Evolutionary conservation across 2,888 invertebrate genomes (phyloP).

Genomic region (Meteorus cinctellus): DNA sequence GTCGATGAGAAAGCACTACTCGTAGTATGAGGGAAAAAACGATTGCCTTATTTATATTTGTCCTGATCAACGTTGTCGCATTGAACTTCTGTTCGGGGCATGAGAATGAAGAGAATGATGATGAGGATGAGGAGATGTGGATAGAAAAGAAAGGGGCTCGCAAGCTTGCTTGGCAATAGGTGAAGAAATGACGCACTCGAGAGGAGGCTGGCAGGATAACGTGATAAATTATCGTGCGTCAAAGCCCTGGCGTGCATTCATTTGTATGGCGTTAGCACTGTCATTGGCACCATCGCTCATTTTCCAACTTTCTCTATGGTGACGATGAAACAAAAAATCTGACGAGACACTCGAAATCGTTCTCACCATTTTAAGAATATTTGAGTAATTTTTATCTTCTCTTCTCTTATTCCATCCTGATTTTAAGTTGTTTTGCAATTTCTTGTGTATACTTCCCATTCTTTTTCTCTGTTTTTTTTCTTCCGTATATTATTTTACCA

Average conservation of each 20-base stretch:
- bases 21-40: constrained; percentile 41
- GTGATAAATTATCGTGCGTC: constrained; percentile 71
- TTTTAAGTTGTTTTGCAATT: no score
- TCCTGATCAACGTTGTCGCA: constrained; percentile 49
- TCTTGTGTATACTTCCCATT: constrained; percentile 41
- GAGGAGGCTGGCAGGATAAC: constrained; percentile 54
- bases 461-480: constrained; percentile 38
- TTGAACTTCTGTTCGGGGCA: constrained; percentile 38
- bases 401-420: no score
- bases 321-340: constrained; percentile 38
- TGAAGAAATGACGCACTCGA: constrained; percentile 41
- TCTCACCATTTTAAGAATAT: constrained; percentile 36
- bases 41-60: constrained; percentile 71
- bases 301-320: constrained; percentile 50
- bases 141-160: constrained; percentile 42
- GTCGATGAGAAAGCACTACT: constrained; percentile 43
- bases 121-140: constrained; percentile 21
- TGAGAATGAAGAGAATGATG: constrained; percentile 33
- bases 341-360: constrained; percentile 35
- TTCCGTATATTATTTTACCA: constrained; percentile 48
- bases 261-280: constrained; percentile 71
- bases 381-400: constrained; percentile 15
- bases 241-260: constrained; percentile 71
- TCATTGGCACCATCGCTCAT: constrained; percentile 71
- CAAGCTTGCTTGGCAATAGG: constrained; percentile 11